Base-by-base conservation (phyloP, 2,888 invertebrate genomes). In the Pseudoips prasinana region DNA sequence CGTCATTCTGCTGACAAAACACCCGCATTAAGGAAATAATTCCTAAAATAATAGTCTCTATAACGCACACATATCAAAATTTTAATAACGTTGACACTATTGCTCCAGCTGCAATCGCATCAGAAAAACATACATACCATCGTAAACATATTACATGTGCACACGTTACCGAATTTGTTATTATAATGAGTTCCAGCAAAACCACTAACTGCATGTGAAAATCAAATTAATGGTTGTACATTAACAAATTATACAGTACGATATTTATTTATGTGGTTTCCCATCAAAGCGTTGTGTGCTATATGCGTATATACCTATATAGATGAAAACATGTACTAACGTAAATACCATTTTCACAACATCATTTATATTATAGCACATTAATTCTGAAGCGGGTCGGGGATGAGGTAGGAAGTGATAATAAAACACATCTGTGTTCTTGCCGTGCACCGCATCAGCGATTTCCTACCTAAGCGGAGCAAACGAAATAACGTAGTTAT, bases 401-500 rank as follows among this genome's bases (percentile, higher is more conserved):
- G 45, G 44, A 44, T 51, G 39, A 52, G 50, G 51, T 49, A 48
- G 58, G 59, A 51, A 58, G 55, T 47, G 64, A 66, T 66, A 67
- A 64, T 72, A 80, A 81, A 81, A 75, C 64, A 68, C 76, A 79
- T 75, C 69, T 78, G 74, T 61, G 65, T 55, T 41, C 52, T 51
- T 53, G 49, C 47, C 47, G 39, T 46, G 46, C 38, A 46, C 43
- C 44, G 33, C 39, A 54, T 57, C 46, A 47, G 47, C 58, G 38
- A 50, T 49, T 60, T 61, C 47, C 54, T 27, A 32, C 8, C 36
- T 17, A 34, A 23, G n/a, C 14, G 22, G n/a, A n/a, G n/a, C n/a
- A n/a, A n/a, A n/a, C n/a, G n/a, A n/a, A n/a, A n/a, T n/a, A n/a
- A n/a, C n/a, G 28, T 11, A 11, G 18, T 39, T 40, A 35, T 23